A percentile compares a stretch with the other conserved stretches of the same genome.
phyloP scores from a whole-genome alignment of 2,888 invertebrate species.

The Lepidochitona cinerea region DNA sequence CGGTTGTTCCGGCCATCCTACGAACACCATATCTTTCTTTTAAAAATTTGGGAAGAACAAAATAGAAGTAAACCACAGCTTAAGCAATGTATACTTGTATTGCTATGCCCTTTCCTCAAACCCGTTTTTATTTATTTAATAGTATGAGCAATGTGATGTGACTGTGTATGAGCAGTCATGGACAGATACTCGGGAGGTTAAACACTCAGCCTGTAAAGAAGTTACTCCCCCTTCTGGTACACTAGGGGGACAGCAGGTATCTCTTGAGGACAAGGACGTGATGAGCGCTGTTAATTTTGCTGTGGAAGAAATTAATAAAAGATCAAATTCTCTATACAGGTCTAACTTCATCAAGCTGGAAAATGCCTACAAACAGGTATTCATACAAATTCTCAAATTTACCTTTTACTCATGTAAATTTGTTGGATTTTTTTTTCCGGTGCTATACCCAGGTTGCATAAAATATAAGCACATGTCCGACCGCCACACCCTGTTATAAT shows the following conservation, averaged over 20 bases:
- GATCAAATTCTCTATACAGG: slow-evolving; percentile 41
- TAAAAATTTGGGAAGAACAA: no score
- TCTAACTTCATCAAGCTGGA: slow-evolving; percentile 23
- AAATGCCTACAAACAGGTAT: slow-evolving; percentile 43
- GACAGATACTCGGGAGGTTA: slow-evolving; percentile 19
- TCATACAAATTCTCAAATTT: no score
- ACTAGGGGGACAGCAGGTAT: slow-evolving; percentile 25
- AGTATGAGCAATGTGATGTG: slow-evolving; percentile 22
- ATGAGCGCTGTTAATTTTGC: slow-evolving; percentile 36
- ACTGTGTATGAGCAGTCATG: slow-evolving; percentile 26
- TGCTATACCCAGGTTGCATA: no score
- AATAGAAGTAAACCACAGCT: no score
- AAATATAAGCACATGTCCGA: no score
- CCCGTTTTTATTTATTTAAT: slow-evolving; percentile 2
- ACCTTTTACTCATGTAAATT: no score
- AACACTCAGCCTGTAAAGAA: neutral
- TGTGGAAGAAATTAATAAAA: slow-evolving; percentile 37
- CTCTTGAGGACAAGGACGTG: slow-evolving; percentile 21
- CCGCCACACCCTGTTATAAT: no score
- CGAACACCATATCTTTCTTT: no score
- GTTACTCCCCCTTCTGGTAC: neutral
- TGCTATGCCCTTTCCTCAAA: no score
- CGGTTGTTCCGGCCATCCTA: no score
- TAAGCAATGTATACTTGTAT: no score
- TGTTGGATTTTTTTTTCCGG: no score